Conservation (phyloP, 92 coral and sea anemone genomes). For the Diadumene lineata region DNA sequence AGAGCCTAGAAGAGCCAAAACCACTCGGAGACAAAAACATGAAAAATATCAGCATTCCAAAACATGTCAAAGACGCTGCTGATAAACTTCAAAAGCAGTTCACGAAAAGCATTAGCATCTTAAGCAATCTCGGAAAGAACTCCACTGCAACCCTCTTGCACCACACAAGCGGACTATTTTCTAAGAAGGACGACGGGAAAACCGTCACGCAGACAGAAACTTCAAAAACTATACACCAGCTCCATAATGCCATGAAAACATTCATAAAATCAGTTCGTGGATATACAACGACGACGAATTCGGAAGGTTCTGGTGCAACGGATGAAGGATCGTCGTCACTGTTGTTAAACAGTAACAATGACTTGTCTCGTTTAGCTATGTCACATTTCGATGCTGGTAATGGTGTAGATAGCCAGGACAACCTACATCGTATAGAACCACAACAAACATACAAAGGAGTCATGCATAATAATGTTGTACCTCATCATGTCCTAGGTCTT, state of each 20-base stretch:
- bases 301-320: background rate
- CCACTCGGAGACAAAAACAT: constrained; percentile 6
- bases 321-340: constrained; percentile 21
- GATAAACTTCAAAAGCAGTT: constrained; percentile 25
- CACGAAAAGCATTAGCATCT: constrained; percentile 16
- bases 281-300: constrained; percentile 5
- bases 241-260: constrained; percentile 16
- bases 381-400: constrained; percentile 18
- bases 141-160: constrained; percentile 26
- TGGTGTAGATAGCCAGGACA: constrained; percentile 27
- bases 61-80: constrained; percentile 28
- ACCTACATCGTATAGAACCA: constrained; percentile 23
- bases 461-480: constrained; percentile 35
- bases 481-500: constrained; percentile 14
- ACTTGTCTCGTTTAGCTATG: constrained; percentile 9
- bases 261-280: constrained; percentile 11
- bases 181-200: constrained; percentile 19
- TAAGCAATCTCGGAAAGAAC: constrained; percentile 16
- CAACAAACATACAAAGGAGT: constrained; percentile 24
- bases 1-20: constrained; percentile 20
- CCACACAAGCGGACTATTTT: constrained; percentile 14
- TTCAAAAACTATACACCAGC: constrained; percentile 16
- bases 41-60: background rate
- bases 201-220: background rate
- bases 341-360: background rate